These are phyloP conservation scores for Macrochelys suwanniensis DNA, from an alignment of 2,797 vertebrate species.

Conservation along the genomic window DNA sequence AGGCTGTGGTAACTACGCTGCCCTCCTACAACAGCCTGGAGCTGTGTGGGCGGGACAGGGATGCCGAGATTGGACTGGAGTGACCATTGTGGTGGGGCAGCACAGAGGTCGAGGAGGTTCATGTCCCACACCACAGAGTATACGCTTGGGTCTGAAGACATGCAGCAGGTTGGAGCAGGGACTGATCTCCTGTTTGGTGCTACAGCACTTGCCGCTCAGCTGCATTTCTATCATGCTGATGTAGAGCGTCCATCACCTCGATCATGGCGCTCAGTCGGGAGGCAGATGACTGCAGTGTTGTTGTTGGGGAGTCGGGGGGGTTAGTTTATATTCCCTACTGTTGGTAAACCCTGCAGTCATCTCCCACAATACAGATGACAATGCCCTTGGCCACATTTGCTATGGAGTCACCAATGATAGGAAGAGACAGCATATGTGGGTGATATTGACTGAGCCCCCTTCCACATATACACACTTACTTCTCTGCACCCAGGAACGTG, in stretches of 20 bases:
- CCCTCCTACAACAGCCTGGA: slow-evolving; percentile 77
- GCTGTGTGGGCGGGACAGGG: background rate
- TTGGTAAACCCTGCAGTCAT: background rate
- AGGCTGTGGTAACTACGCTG: slow-evolving; percentile 57
- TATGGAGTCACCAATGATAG: background rate
- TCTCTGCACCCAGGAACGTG: slow-evolving; percentile 5
- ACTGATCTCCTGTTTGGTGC: background rate
- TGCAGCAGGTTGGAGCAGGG: background rate
- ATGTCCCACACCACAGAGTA: background rate
- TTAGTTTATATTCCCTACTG: slow-evolving; percentile 11
- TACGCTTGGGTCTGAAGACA: background rate
- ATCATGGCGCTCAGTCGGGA: background rate
- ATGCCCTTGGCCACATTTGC: background rate
- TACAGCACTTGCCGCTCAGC: background rate
- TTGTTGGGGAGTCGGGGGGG: background rate
- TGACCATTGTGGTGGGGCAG: slow-evolving; percentile 9
- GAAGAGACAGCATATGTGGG: background rate
- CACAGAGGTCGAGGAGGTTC: background rate
- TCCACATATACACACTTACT: accelerated
- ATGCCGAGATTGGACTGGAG: background rate
- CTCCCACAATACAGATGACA: background rate
- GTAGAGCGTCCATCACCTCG: background rate
- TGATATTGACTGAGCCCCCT: background rate
- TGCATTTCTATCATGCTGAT: background rate
- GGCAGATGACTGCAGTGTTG: background rate